Percentiles rank a stretch among this genome's conserved stretches.
These are phyloP conservation scores for Ceratitis capitata DNA, from an alignment of 1,140 invertebrate genomes.

Conservation along the genomic window DNA sequence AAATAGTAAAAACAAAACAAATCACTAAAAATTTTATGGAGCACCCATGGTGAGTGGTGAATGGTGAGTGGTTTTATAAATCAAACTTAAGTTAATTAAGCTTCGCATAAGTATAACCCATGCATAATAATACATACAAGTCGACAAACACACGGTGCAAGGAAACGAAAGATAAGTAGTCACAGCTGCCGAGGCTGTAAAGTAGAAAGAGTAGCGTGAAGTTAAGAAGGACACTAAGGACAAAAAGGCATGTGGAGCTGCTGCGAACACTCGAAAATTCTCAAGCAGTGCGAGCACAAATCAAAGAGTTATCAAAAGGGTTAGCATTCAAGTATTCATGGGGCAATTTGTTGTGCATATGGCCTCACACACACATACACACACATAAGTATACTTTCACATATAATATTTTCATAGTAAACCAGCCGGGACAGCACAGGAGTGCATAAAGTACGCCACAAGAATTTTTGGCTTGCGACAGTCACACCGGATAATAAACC, in stretches of 20 bases:
- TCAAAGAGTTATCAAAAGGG: slow-evolving; percentile 7
- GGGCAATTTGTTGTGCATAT: slow-evolving; percentile 12
- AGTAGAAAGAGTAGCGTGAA: not conserved
- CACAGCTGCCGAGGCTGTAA: not conserved
- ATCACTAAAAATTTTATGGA: not conserved
- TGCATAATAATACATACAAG: not conserved
- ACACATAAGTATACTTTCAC: not conserved
- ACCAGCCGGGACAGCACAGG: too few relatives aligned
- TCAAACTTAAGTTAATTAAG: slow-evolving; percentile 36
- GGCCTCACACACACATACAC: not conserved
- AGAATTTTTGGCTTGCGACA: slow-evolving; percentile 32
- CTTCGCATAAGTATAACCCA: not conserved
- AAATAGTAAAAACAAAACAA: not conserved
- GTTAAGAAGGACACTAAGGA: not conserved
- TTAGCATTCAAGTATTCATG: slow-evolving; percentile 22
- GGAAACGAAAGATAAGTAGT: not conserved
- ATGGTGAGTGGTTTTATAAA: slow-evolving; percentile 28
- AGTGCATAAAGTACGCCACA: not conserved
- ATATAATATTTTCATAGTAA: too few relatives aligned
- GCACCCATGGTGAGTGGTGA: not conserved
- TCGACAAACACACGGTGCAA: not conserved
- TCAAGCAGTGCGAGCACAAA: not conserved
- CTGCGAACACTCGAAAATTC: not conserved
- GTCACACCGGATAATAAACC: not conserved
- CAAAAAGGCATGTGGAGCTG: not conserved